These are phyloP conservation scores for Helostoma temminkii DNA, from an alignment of 2,797 vertebrate species.

Conservation along the genomic window DNA sequence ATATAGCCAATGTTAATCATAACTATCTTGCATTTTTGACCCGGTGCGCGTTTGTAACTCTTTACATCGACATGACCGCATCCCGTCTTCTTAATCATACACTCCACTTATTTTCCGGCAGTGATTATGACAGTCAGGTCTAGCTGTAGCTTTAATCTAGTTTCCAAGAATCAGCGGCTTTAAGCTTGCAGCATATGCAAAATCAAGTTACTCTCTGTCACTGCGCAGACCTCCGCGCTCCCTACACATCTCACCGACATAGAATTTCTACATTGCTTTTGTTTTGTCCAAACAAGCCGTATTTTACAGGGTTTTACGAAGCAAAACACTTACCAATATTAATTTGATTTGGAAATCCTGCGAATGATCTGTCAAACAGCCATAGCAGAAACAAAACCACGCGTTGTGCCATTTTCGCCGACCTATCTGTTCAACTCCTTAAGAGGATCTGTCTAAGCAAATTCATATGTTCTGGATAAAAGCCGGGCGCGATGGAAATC, in stretches of 20 bases:
- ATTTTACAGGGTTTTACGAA: neutral
- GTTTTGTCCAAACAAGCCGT: neutral
- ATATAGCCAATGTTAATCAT: neutral
- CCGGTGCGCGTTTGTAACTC: constrained; percentile 61
- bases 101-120: constrained; percentile 11
- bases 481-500: constrained; percentile 82
- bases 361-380: constrained; percentile 90
- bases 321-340: constrained; percentile 94
- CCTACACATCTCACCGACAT: constrained; percentile 15
- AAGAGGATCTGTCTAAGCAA: constrained; percentile 83
- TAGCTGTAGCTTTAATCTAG: constrained; percentile 9
- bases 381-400: constrained; percentile 90
- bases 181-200: constrained; percentile 23
- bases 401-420: constrained; percentile 93
- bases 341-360: constrained; percentile 97
- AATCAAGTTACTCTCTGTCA: constrained; percentile 64
- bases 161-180: constrained; percentile 39
- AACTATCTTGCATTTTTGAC: constrained; percentile 24
- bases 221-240: constrained; percentile 72
- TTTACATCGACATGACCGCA: constrained; percentile 20
- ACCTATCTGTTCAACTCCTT: constrained; percentile 88
- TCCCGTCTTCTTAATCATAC: constrained; percentile 4
- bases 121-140: neutral
- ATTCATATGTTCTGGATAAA: constrained; percentile 87
- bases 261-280: constrained; percentile 25